Evolutionary conservation across 2,888 invertebrate species (phyloP).

Genomic region (Brachyptera risi): DNA sequence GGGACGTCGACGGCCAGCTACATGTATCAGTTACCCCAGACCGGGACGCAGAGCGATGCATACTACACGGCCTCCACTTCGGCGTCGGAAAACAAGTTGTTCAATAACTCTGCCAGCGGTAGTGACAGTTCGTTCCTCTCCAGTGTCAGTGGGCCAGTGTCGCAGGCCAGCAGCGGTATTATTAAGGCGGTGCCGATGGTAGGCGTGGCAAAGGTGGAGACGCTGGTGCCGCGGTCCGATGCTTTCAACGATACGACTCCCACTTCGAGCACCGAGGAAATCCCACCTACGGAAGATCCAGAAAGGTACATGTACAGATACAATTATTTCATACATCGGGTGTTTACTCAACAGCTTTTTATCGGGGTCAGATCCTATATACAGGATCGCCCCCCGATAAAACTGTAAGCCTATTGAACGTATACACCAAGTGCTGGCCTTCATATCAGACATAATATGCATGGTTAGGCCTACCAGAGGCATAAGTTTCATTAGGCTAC

Average conservation of each 20-base stretch:
- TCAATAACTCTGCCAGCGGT: neutral
- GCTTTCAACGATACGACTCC: neutral
- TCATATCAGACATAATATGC: too few species aligned
- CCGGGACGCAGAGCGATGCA: neutral
- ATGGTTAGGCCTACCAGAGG: too few species aligned
- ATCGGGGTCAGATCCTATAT: too few species aligned
- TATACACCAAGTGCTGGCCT: too few species aligned
- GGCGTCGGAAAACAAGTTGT: neutral
- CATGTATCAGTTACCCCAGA: neutral
- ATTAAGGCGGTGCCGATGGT: too few species aligned
- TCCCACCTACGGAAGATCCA: conserved; percentile 10
- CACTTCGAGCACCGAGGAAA: conserved; percentile 2
- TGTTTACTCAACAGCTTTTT: too few species aligned
- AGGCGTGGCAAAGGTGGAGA: neutral
- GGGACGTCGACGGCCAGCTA: neutral
- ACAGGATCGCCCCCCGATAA: too few species aligned
- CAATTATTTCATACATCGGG: too few species aligned
- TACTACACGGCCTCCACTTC: neutral
- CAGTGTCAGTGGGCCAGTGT: neutral
- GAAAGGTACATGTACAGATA: too few species aligned
- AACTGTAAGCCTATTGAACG: too few species aligned
- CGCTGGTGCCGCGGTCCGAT: neutral
- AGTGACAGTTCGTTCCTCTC: neutral
- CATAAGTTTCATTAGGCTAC: too few species aligned
- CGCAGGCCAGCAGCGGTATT: neutral